Conservation (phyloP, 2,888 invertebrate species). For the Orthosia gracilis region DNA sequence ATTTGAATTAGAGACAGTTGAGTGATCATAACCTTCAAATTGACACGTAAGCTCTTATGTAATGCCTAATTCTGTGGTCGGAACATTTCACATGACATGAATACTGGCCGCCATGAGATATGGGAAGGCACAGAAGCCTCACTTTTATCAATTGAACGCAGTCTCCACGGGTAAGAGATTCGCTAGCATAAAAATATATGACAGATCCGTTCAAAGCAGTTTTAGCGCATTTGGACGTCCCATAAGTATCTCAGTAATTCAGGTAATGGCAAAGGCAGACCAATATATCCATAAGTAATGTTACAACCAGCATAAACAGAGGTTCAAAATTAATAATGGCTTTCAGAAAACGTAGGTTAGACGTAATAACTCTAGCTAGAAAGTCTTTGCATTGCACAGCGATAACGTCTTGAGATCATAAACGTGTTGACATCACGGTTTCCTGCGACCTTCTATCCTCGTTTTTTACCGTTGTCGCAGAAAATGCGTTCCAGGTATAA, state of each 20-base stretch:
- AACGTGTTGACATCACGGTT: conserved; percentile 2
- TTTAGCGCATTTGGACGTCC: not conserved
- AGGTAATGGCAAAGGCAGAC: too few relatives aligned
- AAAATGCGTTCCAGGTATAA: conserved; percentile 57
- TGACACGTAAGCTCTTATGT: too few relatives aligned
- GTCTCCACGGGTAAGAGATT: not conserved
- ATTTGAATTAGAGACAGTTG: too few relatives aligned
- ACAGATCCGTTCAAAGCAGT: not conserved
- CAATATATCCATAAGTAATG: too few relatives aligned
- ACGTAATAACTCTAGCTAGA: not conserved
- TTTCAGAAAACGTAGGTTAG: not conserved
- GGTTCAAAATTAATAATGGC: not conserved
- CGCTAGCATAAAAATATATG: not conserved
- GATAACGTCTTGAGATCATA: not conserved
- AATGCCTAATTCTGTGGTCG: too few relatives aligned
- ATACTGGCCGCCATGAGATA: not conserved
- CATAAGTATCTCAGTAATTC: not conserved
- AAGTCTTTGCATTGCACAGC: not conserved
- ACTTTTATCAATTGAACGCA: not conserved
- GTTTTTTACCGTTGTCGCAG: conserved; percentile 26
- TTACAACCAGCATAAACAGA: not conserved
- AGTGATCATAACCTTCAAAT: too few relatives aligned
- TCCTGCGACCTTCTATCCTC: conserved; percentile 17
- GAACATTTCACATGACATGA: conserved; percentile 11
- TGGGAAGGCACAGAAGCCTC: not conserved